Evolutionary conservation across 1,140 invertebrate species (phyloP).

Genomic region (Papilio helenus): DNA sequence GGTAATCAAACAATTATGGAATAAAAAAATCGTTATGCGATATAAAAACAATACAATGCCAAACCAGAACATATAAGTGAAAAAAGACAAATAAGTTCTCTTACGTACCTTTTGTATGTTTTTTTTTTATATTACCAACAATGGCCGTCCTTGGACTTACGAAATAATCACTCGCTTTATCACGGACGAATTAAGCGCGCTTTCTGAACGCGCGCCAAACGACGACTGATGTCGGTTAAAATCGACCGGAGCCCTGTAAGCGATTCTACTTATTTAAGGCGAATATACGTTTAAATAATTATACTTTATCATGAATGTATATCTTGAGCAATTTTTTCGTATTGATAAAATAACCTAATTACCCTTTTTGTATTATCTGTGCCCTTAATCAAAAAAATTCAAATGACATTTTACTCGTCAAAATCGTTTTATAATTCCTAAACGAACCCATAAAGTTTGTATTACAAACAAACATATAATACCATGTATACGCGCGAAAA

Average conservation of each 20-base stretch:
- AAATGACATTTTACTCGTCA: too few relatives aligned
- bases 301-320: too few relatives aligned
- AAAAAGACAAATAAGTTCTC: neutral
- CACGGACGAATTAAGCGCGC: neutral
- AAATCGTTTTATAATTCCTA: too few relatives aligned
- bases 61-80: neutral
- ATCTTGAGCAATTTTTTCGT: too few relatives aligned
- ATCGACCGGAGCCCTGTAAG: conserved; percentile 2
- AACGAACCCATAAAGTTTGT: too few relatives aligned
- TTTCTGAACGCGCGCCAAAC: neutral
- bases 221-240: neutral
- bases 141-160: conserved; percentile 32
- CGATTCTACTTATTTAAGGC: conserved; percentile 1
- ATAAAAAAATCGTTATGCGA: neutral
- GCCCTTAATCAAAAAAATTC: too few relatives aligned
- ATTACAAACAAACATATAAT: too few relatives aligned
- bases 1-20: neutral
- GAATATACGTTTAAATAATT: neutral
- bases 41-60: neutral
- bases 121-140: conserved; percentile 11
- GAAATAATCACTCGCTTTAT: neutral
- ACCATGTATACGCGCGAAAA: too few relatives aligned
- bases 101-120: neutral
- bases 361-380: too few relatives aligned
- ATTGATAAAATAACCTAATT: too few relatives aligned